A percentile compares a stretch with the other conserved stretches of the same genome.
Conservation (phyloP, 1,140 invertebrate species). For the Drosophila auraria region DNA sequence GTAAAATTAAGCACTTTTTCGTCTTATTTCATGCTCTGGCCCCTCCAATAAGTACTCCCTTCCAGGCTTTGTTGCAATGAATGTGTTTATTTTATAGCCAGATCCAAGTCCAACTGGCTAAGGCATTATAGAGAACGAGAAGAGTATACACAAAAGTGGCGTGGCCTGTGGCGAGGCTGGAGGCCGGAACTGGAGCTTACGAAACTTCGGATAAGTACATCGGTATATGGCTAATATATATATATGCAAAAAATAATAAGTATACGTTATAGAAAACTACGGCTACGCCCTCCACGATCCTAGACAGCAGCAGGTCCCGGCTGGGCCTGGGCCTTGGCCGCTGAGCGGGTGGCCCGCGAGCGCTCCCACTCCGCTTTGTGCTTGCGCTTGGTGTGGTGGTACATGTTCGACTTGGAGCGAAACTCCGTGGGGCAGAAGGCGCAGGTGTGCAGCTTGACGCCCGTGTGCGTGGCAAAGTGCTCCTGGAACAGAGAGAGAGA, state of each 20-base stretch:
- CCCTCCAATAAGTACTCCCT: neutral
- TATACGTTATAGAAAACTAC: neutral
- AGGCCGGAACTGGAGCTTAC: conserved; percentile 32
- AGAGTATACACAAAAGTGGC: conserved; percentile 51
- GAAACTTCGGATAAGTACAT: conserved; percentile 44
- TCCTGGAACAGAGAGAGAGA: conserved; percentile 39
- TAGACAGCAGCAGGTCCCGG: conserved; percentile 30
- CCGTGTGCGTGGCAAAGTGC: conserved; percentile 84
- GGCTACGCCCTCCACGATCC: neutral
- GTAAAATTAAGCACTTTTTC: neutral
- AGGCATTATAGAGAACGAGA: conserved; percentile 58
- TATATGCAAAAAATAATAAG: conserved; percentile 13
- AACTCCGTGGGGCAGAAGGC: conserved; percentile 82
- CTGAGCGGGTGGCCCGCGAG: conserved; percentile 59
- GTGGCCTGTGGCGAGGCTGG: conserved; percentile 9
- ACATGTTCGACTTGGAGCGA: conserved; percentile 84
- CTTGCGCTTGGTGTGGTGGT: conserved; percentile 81
- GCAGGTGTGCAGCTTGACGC: conserved; percentile 82
- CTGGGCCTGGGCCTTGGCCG: conserved; percentile 56
- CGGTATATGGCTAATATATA: conserved; percentile 38
- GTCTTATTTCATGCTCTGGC: too few relatives aligned
- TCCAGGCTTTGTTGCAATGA: conserved; percentile 2
- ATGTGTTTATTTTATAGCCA: conserved; percentile 53
- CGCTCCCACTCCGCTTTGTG: conserved; percentile 77
- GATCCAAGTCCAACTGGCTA: conserved; percentile 43